Base-by-base conservation (phyloP, 2,797 vertebrate genomes). In the Scleropages formosus region DNA sequence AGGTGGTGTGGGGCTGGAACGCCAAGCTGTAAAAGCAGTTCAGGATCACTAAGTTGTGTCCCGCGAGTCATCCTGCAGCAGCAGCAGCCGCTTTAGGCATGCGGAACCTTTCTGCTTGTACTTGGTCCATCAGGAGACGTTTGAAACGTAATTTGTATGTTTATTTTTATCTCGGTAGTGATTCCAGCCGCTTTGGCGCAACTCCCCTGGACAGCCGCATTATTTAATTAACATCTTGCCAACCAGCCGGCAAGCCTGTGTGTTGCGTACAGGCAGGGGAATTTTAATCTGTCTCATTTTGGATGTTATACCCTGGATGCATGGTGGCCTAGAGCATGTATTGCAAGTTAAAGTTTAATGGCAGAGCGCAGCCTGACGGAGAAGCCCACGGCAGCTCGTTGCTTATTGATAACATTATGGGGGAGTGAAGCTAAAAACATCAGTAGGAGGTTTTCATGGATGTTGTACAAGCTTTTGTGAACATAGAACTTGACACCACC, bases 261-360 rank as follows among this genome's bases (percentile, higher is more conserved):
- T 66, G 64, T 79, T 82, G 78, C 51, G 79, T 82, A 77, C 83
- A 76, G 80, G 77, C 85, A 77, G 84, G 72, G 76, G 87, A 89
- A 88, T 89, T 83, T 82, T 86, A 88, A 89, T 88, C 82, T 85
- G 64, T 83, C 88, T 85, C 82, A 79, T 89, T 87, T 81, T 78
- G 82, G 84, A 84, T 81, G 82, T 84, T 85, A 85, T 84, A 75
- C 83, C 75, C 75, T 74, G 78, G 81, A n/a, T 24, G 80, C 80
- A 3, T 73, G 76, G 75, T 80, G 82, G 82, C 74, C 68, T 62
- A 79, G 26, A 72, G 13, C 22, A 18, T 39, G 62, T 26, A 49
- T 15, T 60, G 49, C 51, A 31, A 26, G 59, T 39, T 65, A 59
- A 65, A 75, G 11, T 46, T 75, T 67, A 75, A 24, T n/a, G 15